Base-by-base conservation (phyloP, 2,797 vertebrate genomes). In the Eospalax fontanierii region DNA sequence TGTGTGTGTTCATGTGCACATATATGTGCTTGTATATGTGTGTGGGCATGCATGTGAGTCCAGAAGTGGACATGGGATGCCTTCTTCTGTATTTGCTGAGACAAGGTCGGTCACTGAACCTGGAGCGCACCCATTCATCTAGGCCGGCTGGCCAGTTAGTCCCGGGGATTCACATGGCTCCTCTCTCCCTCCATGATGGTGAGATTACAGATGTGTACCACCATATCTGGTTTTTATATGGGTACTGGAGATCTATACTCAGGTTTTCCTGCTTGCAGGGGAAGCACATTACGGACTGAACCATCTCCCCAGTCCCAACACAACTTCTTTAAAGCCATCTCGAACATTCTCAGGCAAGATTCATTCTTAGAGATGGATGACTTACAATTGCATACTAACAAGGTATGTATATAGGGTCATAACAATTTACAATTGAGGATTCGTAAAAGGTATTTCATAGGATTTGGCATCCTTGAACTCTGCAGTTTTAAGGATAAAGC, bases 251-350 rank as follows among this genome's bases (percentile, higher is more conserved):
- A 35, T 3, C 33, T 54, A n/a, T 21, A 57, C 30, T 33, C 46
- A 21, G 18, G 33, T 22, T 19, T 33, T n/a, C 75, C n/a, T 4
- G 75, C 46, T n/a, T 57, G 30, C 10, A 3, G 10, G 4, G 30
- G 15, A 68, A 84, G 43, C 14, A 14, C 7, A 24, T 50, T 28
- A 35, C 9, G 0, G 0, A 38, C 16, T 2, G 46, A 57, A 16
- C 19, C 54, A 61, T 15, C 54, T 59, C 1, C 10, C 28, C 35
- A 61, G n/a, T 22, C 19, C 38, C 30, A 33, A 33, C 76, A 94
- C 26, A 75, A n/a, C 70, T 84, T 78, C 94, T 93, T 88, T 66
- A 94, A 8, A 91, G 85, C 26, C 18, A 19, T 75, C 73, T 38
- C 28, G 59, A 76, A 84, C 26, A 91, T 80, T 79, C 70, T 10